Evolutionary conservation across 2,888 invertebrate genomes (phyloP).

Genomic region (Tiphia femorata): DNA sequence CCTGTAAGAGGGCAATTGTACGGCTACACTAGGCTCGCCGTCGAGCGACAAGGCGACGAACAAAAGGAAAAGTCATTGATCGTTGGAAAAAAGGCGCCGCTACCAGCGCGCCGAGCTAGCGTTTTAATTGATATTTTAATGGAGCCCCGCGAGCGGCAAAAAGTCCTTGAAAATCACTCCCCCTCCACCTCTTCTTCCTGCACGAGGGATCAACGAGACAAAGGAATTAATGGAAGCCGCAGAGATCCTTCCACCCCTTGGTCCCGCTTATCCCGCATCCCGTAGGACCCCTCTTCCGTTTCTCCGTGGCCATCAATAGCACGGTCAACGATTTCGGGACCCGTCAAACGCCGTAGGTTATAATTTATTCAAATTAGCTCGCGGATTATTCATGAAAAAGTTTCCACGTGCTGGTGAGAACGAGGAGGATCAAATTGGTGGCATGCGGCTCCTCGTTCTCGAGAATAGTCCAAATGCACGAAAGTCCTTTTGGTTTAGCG

Average conservation of each 20-base stretch:
- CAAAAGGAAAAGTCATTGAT: slow-evolving; percentile 32
- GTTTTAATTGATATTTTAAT: slow-evolving; percentile 67
- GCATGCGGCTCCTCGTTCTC: too few relatives aligned
- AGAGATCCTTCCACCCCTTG: slow-evolving; percentile 48
- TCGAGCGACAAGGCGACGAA: slow-evolving; percentile 30
- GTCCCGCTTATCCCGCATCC: slow-evolving; percentile 31
- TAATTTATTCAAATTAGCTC: slow-evolving; percentile 68
- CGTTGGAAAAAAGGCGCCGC: slow-evolving; percentile 21
- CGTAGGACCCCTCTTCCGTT: slow-evolving; percentile 48
- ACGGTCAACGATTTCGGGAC: slow-evolving; percentile 49
- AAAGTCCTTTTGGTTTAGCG: too few relatives aligned
- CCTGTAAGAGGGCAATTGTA: slow-evolving; percentile 35
- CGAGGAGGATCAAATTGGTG: too few relatives aligned
- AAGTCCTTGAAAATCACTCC: slow-evolving; percentile 60
- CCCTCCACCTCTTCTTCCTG: too few relatives aligned
- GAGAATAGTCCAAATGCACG: too few relatives aligned
- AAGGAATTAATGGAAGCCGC: slow-evolving; percentile 68
- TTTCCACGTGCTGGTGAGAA: slow-evolving; percentile 56
- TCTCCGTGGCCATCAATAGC: slow-evolving; percentile 61
- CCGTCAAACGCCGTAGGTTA: slow-evolving; percentile 68
- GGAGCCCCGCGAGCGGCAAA: slow-evolving; percentile 50
- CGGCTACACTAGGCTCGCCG: slow-evolving; percentile 33
- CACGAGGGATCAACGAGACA: slow-evolving; percentile 55
- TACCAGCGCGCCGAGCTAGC: slow-evolving; percentile 22
- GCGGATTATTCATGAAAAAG: slow-evolving; percentile 67